Evolutionary conservation across 2,797 vertebrate genomes (phyloP), one percentile per base, ranked within the genome.

Genomic region (Chanos chanos): DNA sequence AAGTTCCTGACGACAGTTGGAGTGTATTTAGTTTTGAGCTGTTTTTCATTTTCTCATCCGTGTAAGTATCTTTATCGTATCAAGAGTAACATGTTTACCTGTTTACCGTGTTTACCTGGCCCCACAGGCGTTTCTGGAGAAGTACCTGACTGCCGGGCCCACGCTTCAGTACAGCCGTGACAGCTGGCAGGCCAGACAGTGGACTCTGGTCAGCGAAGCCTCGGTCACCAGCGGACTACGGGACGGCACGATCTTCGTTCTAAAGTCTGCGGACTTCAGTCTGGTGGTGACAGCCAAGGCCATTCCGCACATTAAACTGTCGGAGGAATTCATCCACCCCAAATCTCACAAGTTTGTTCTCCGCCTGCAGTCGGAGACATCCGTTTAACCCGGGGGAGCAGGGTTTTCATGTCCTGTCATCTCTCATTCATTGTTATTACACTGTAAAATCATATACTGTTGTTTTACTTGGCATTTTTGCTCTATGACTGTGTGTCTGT

Each of bases 41-140:
- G n/a, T n/a, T n/a, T n/a, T n/a, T n/a, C n/a, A n/a, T n/a, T n/a
- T n/a, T n/a, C n/a, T n/a, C n/a, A n/a, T n/a, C n/a, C n/a, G n/a
- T n/a, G n/a, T n/a, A n/a, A n/a, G 5, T 6, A 4, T 43, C n/a
- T n/a, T n/a, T n/a, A n/a, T n/a, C n/a, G n/a, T n/a, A n/a, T n/a
- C n/a, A n/a, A n/a, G n/a, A n/a, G n/a, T n/a, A n/a, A n/a, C n/a
- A n/a, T n/a, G n/a, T n/a, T n/a, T n/a, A n/a, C n/a, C n/a, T n/a
- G n/a, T n/a, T n/a, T n/a, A n/a, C n/a, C n/a, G n/a, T n/a, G n/a
- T n/a, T n/a, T n/a, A n/a, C n/a, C n/a, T n/a, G n/a, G n/a, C n/a
- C n/a, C n/a, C n/a, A n/a, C 82, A 99, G 97, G 95, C 95, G 54
- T 99, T 99, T 79, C 91, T 99, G 2, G 95, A 98, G 75, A 89